Evolutionary conservation across 2,888 invertebrate species (phyloP).

Genomic region (Uropetala carovei): DNA sequence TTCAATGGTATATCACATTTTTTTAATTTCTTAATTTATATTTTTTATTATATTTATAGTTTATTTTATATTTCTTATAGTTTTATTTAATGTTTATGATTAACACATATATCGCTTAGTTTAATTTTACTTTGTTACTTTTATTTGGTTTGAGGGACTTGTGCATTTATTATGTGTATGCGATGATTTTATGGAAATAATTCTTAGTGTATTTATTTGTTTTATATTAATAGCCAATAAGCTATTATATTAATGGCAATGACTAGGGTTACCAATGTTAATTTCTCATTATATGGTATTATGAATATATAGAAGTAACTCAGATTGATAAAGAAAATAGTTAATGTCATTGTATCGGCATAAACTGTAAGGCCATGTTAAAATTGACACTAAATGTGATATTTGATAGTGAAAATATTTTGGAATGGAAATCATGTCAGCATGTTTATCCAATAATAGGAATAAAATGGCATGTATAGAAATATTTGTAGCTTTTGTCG

Average conservation of each 20-base stretch:
- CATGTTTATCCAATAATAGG: conserved; percentile 41
- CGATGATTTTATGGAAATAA: neutral
- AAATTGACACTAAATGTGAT: conserved; percentile 59
- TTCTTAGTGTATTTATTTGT: neutral
- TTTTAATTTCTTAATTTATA: neutral
- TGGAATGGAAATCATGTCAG: conserved; percentile 56
- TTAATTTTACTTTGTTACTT: neutral
- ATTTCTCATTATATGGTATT: conserved; percentile 50
- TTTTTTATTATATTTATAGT: neutral
- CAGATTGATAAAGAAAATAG: conserved; percentile 36
- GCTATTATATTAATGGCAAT: conserved; percentile 55
- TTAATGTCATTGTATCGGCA: conserved; percentile 46
- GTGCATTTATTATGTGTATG: conserved; percentile 45
- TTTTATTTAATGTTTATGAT: neutral
- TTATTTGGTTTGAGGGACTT: conserved; percentile 56
- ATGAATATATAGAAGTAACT: conserved; percentile 30
- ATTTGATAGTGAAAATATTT: conserved; percentile 60
- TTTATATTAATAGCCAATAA: neutral
- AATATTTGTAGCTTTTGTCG: conserved; percentile 61
- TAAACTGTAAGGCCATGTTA: conserved; percentile 31
- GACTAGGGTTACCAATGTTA: conserved; percentile 28
- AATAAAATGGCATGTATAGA: conserved; percentile 38
- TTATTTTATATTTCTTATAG: neutral
- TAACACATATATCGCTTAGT: neutral
- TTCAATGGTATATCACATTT: neutral